Evolutionary conservation across 1,140 invertebrate genomes (phyloP).

Genomic region (Venustaconcha ellipsiformis): DNA sequence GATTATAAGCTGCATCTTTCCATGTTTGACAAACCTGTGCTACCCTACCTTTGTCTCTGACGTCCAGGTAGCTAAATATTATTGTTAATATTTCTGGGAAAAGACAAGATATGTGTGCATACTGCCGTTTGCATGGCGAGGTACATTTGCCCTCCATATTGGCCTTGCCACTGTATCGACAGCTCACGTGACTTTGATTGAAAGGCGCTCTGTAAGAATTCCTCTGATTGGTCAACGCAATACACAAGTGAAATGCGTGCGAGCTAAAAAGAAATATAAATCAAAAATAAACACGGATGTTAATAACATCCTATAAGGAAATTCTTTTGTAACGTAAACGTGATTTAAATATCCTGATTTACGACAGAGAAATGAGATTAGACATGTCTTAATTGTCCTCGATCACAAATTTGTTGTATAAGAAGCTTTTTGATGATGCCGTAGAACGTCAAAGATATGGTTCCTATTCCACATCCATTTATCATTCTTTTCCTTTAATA

Average conservation of each 20-base stretch:
- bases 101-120: constrained; percentile 82
- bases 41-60: constrained; percentile 87
- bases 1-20: constrained; percentile 88
- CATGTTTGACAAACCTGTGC: constrained; percentile 91
- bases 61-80: constrained; percentile 91
- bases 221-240: constrained; percentile 7
- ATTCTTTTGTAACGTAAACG: too few species aligned
- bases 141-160: constrained; percentile 45
- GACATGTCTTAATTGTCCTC: too few species aligned
- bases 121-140: constrained; percentile 5
- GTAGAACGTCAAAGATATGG: too few species aligned
- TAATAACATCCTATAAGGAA: too few species aligned
- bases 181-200: constrained; percentile 33
- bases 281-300: too few species aligned
- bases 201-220: constrained; percentile 2
- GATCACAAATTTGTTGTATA: too few species aligned
- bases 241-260: neutral
- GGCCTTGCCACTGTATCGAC: constrained; percentile 23
- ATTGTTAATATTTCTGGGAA: constrained; percentile 93
- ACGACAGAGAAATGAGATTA: too few species aligned
- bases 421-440: too few species aligned
- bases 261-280: too few species aligned
- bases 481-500: too few species aligned
- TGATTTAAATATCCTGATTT: too few species aligned
- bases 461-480: too few species aligned